Conservation (phyloP, 2,113 vertebrate genomes). For the Chrysochloris asiatica region DNA sequence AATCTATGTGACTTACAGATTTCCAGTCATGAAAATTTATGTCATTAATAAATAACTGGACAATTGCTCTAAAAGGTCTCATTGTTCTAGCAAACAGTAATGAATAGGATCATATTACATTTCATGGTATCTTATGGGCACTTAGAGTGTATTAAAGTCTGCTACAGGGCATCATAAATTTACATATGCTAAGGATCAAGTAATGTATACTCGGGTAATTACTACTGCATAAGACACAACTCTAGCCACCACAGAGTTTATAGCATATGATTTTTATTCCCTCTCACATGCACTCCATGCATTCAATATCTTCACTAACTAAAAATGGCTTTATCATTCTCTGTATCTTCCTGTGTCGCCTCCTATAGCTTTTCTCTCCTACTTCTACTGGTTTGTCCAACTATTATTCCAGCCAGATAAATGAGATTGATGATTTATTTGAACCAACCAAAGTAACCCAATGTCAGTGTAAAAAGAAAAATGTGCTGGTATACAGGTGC, state of each 20-base stretch:
- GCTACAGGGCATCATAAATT: not conserved
- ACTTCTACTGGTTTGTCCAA: not conserved
- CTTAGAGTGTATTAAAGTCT: not conserved
- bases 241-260: not conserved
- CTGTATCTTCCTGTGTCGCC: not conserved
- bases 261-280: not conserved
- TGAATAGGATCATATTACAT: constrained; percentile 1
- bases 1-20: not conserved
- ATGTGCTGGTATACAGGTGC: not conserved
- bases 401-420: not conserved
- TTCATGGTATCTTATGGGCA: not conserved
- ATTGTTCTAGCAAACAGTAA: constrained; percentile 13
- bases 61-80: not conserved
- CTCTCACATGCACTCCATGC: not conserved
- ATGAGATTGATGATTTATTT: constrained; percentile 11
- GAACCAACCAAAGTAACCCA: not conserved
- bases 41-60: constrained; percentile 22
- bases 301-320: not conserved
- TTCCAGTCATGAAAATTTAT: not conserved
- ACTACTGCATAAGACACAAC: no score
- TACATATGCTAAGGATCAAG: not conserved
- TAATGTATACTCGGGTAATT: not conserved
- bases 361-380: not conserved
- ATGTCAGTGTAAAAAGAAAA: constrained; percentile 7
- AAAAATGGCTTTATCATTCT: not conserved